Evolutionary conservation across 1,140 invertebrate species (phyloP).

Genomic region (Bombus waltoni): DNA sequence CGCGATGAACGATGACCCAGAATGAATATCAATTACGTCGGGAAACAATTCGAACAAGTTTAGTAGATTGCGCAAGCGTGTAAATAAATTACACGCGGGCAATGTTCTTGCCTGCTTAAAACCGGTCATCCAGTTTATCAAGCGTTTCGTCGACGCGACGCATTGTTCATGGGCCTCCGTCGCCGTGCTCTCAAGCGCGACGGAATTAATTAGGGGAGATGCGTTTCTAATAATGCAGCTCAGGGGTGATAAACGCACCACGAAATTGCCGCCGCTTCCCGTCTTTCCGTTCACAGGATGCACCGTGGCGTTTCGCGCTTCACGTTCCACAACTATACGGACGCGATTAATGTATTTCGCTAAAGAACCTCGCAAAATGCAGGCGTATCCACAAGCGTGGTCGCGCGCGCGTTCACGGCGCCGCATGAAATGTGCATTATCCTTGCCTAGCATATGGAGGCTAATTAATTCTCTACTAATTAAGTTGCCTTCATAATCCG

Average conservation of each 20-base stretch:
- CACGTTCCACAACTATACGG: background rate
- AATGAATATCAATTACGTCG: background rate
- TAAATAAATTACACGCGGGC: background rate
- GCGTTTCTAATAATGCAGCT: constrained; percentile 22
- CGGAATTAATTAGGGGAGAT: constrained; percentile 4
- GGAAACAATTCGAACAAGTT: background rate
- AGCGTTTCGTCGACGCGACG: background rate
- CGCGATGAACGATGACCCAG: background rate
- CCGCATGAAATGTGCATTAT: constrained; percentile 35
- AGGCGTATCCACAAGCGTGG: background rate
- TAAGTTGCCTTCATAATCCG: constrained; percentile 43
- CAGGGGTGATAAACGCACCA: constrained; percentile 1
- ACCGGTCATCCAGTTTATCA: background rate
- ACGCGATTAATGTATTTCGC: constrained; percentile 42
- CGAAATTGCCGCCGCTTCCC: constrained; percentile 9
- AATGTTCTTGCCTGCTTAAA: background rate
- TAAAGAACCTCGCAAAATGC: constrained; percentile 45
- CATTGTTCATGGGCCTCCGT: background rate
- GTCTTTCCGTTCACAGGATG: constrained; percentile 7
- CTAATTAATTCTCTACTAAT: constrained; percentile 56
- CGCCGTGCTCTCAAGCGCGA: too few relatives aligned
- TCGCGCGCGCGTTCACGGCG: background rate
- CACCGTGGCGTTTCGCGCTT: background rate
- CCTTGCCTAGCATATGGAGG: background rate
- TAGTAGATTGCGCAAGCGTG: background rate